Evolutionary conservation across 2,888 invertebrate genomes (phyloP).

Genomic region (Leucophora obtusa): DNA sequence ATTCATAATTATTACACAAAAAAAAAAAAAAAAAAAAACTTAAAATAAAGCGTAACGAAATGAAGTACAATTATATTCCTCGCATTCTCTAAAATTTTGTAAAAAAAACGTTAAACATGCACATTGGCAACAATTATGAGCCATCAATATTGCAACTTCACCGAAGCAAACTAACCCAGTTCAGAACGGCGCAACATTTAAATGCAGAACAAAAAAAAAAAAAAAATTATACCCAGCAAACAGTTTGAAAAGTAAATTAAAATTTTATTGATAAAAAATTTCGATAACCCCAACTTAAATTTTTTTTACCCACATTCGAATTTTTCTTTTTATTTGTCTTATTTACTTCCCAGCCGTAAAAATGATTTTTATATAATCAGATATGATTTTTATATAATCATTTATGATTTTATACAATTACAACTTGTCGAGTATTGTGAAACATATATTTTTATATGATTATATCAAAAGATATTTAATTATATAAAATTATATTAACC

Average conservation of each 20-base stretch:
- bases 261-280: no score
- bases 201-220: slow-evolving; percentile 22
- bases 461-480: no score
- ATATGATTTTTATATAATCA: no score
- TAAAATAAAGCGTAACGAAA: slow-evolving; percentile 55
- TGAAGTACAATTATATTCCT: slow-evolving; percentile 45
- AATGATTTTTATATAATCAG: no score
- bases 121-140: slow-evolving; percentile 67
- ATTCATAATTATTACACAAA: slow-evolving; percentile 48
- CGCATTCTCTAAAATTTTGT: slow-evolving; percentile 55
- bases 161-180: slow-evolving; percentile 35
- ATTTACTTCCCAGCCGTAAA: no score
- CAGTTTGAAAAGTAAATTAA: neutral
- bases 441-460: no score
- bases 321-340: no score
- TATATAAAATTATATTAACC: no score
- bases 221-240: slow-evolving; percentile 10
- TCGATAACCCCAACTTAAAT: no score
- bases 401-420: no score
- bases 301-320: no score
- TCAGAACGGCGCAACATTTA: slow-evolving; percentile 9
- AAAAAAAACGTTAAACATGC: slow-evolving; percentile 57
- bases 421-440: no score
- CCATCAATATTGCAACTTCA: slow-evolving; percentile 51
- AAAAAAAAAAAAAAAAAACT: neutral